Base-by-base conservation (phyloP, 2,113 vertebrate species). In the Solea senegalensis region DNA sequence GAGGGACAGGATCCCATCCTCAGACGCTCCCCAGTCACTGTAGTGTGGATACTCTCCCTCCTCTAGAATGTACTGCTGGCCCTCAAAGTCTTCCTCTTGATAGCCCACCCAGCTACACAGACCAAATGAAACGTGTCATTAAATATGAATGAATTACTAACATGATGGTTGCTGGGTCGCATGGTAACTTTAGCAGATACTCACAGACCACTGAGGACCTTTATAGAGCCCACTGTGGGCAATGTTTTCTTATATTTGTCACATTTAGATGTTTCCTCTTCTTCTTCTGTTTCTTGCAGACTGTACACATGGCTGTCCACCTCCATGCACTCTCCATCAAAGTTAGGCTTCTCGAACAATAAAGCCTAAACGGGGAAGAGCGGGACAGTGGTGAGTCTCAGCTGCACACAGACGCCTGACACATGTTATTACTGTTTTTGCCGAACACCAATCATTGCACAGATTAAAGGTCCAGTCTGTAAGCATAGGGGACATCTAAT, bases 11-110 rank as follows among this genome's bases (percentile, higher is more conserved):
- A 98, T 58, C 3, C 90, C 76, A 12, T 92, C 91, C 48, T 87
- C 83, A 12, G 88, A 92, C 43, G 94, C 97, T 13, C 95, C 97
- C 98, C 98, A 99, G n/a, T 96, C 95, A 3, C 72, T 93, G 93
- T 92, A 96, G 46, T 96, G 90, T 64, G 78, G 89, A 69, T 96
- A 99, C 0, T 94, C 94, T 58, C 98, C 98, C 91, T 99, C 98
- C 86, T 99, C 98, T 78, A 99, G 90, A 81, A 98, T 78, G 86
- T 96, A 98, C 88, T 99, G 98, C 73, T 95, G 96, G 8, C 97
- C 98, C 75, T 93, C 93, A 69, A 97, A 97, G n/a, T 92, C 91
- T 15, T 93, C 86, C 69, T 96, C 95, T 57, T 95, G 95, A n/a
- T 97, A 98, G 8, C 95, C 97, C 2, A 97, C 95, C 97, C 97